Evolutionary conservation across 1,140 invertebrate genomes (phyloP).

Genomic region (Drosophila mayri): DNA sequence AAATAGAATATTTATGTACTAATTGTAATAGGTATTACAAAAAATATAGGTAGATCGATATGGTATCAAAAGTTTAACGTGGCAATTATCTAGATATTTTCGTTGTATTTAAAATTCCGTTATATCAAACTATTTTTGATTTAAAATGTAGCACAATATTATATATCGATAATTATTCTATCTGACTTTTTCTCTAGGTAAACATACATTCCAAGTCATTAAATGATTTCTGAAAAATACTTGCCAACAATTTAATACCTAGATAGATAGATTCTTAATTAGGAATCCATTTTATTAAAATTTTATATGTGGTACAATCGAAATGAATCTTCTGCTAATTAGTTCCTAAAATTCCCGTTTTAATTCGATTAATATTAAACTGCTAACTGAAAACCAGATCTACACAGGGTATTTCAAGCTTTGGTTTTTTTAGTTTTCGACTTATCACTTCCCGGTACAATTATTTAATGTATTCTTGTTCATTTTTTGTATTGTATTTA

Average conservation of each 20-base stretch:
- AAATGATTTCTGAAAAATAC: neutral
- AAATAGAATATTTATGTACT: too few relatives aligned
- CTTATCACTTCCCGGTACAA: neutral
- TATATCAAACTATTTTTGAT: too few relatives aligned
- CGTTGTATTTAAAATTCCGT: too few relatives aligned
- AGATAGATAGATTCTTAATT: neutral
- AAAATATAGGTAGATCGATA: neutral
- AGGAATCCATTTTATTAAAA: neutral
- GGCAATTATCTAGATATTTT: too few relatives aligned
- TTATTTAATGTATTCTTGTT: conserved; percentile 30
- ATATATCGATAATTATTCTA: too few relatives aligned
- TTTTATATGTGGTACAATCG: neutral
- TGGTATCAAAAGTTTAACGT: too few relatives aligned
- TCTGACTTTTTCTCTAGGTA: too few relatives aligned
- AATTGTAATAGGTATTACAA: too few relatives aligned
- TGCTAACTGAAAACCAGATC: neutral
- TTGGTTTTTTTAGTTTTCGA: neutral
- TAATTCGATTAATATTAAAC: conserved; percentile 8
- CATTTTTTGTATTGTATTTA: neutral
- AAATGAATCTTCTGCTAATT: conserved; percentile 1
- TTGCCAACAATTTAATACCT: neutral
- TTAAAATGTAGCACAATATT: too few relatives aligned
- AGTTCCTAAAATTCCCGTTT: neutral
- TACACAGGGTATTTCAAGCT: conserved; percentile 12
- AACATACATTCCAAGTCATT: neutral